Percentiles rank a stretch among this genome's conserved stretches.
Conservation (phyloP, 2,797 vertebrate genomes). For the Cossypha polioptera region DNA sequence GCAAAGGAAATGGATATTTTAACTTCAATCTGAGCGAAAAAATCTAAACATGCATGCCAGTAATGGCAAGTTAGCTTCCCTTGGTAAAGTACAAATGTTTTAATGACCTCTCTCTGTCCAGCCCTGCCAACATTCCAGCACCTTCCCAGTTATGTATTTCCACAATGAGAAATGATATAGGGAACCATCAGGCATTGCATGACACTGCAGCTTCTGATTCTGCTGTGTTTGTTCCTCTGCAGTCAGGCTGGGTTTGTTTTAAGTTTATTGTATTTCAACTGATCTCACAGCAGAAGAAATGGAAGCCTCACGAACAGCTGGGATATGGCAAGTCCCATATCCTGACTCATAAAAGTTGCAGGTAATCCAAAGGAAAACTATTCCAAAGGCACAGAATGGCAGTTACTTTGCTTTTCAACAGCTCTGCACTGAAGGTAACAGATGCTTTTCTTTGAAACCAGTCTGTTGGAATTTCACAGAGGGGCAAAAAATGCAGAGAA, state of each 20-base stretch:
- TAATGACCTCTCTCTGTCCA: background rate
- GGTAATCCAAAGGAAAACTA: background rate
- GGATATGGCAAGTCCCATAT: background rate
- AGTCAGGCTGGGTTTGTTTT: background rate
- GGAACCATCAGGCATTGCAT: background rate
- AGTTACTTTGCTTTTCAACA: background rate
- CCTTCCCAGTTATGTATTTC: background rate
- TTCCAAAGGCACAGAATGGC: background rate
- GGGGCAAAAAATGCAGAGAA: background rate
- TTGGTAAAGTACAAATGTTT: background rate
- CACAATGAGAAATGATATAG: background rate
- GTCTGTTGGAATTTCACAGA: background rate
- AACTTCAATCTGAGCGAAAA: background rate
- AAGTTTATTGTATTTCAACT: background rate
- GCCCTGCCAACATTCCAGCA: background rate
- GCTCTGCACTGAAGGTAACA: background rate
- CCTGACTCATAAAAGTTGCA: background rate
- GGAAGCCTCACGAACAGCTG: background rate
- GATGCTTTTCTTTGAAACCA: background rate
- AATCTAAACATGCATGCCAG: fast-evolving
- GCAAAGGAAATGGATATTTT: background rate
- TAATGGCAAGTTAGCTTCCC: background rate
- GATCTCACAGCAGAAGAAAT: background rate
- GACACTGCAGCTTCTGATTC: background rate
- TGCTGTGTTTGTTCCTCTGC: background rate